Evolutionary conservation across 2,888 invertebrate species (phyloP).

Genomic region (Drosophila austrosaltans): DNA sequence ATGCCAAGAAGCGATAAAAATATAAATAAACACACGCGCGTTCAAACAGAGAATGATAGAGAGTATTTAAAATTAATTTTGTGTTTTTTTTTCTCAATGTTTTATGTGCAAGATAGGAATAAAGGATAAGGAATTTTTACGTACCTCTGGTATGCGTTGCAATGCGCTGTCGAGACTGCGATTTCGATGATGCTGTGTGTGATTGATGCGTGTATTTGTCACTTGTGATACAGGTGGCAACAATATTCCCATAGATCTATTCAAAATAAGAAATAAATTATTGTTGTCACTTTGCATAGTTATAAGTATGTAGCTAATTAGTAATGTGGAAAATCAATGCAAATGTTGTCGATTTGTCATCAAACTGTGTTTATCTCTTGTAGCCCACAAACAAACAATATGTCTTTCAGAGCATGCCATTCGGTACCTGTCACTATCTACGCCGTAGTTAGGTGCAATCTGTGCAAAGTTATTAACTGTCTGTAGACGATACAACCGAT

Average conservation of each 20-base stretch:
- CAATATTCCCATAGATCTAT: constrained; percentile 84
- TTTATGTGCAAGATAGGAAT: no score
- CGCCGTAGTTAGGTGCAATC: constrained; percentile 34
- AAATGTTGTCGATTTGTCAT: constrained; percentile 27
- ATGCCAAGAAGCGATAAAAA: constrained; percentile 60
- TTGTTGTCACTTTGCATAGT: background rate
- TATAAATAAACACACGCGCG: constrained; percentile 49
- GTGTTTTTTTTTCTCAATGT: background rate
- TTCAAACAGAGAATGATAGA: background rate
- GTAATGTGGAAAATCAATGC: constrained; percentile 57
- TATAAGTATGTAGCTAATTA: background rate
- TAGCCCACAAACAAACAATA: constrained; percentile 16
- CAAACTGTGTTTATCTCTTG: constrained; percentile 30
- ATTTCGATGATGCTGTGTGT: constrained; percentile 92
- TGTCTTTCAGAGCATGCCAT: background rate
- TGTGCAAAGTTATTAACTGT: constrained; percentile 5
- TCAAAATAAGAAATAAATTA: constrained; percentile 36
- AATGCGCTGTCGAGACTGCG: constrained; percentile 95
- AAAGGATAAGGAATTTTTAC: constrained; percentile 37
- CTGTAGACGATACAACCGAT: constrained; percentile 24
- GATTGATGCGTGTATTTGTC: constrained; percentile 83
- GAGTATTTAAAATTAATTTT: background rate
- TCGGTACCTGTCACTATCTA: background rate
- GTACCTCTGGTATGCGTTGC: constrained; percentile 93
- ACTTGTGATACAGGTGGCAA: constrained; percentile 84